Conservation (phyloP, 2,888 invertebrate species). For the Cancer borealis region DNA sequence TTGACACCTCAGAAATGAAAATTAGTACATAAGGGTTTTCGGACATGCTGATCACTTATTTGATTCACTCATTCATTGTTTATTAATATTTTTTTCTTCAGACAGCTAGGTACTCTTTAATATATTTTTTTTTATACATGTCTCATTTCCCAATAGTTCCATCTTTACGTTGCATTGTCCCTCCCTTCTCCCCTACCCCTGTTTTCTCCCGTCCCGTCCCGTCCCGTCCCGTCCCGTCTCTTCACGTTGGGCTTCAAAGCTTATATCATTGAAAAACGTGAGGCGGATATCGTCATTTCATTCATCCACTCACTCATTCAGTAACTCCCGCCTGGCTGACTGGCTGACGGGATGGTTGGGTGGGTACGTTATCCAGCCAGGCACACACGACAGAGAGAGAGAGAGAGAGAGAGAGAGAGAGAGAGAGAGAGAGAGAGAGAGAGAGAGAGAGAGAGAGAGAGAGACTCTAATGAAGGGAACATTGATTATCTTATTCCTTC, state of each 20-base stretch:
- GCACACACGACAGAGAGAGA: not conserved
- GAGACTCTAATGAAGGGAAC: not conserved
- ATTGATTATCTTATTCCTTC: not conserved
- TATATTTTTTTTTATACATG: not conserved
- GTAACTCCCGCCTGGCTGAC: not conserved
- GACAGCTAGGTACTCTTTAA: not conserved
- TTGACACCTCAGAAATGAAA: too few relatives aligned
- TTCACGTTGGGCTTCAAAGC: not conserved
- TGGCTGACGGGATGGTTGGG: too few relatives aligned
- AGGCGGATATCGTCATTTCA: not conserved
- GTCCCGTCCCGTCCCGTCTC: not conserved
- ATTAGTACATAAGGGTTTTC: too few relatives aligned
- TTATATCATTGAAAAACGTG: not conserved
- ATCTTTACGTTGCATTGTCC: not conserved
- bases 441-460: conserved; percentile 40
- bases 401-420: conserved; percentile 20
- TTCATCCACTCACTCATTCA: not conserved
- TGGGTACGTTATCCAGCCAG: not conserved
- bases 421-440: conserved; percentile 32
- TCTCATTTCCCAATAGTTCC: too few relatives aligned
- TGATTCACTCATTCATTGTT: too few relatives aligned
- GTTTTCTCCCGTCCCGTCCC: not conserved
- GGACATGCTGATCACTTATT: too few relatives aligned
- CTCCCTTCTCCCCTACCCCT: not conserved
- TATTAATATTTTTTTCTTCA: not conserved